A percentile compares a stretch with the other conserved stretches of the same genome.
These are phyloP conservation scores for Stegana nigrithorax DNA, from an alignment of 2,888 invertebrate genomes.

Conservation along the genomic window DNA sequence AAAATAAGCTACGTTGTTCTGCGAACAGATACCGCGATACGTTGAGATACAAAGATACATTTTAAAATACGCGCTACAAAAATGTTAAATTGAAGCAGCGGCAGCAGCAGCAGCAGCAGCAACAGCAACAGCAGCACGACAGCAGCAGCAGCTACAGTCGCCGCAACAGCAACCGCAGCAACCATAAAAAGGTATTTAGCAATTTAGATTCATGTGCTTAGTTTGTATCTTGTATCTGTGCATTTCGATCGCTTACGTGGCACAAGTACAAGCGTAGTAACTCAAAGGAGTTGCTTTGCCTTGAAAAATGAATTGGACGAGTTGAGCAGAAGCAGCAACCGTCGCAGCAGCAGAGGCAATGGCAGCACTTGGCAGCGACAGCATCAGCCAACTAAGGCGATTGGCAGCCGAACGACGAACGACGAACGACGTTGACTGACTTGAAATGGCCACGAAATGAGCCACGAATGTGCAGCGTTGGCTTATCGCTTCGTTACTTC, in stretches of 20 bases:
- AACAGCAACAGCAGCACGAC: not conserved
- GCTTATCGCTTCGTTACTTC: slow-evolving; percentile 41
- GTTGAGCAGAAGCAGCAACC: not conserved
- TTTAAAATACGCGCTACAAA: slow-evolving; percentile 39
- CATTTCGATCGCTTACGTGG: slow-evolving; percentile 49
- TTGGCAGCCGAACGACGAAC: slow-evolving; percentile 2
- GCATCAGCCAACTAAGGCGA: not conserved
- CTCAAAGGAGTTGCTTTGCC: no score
- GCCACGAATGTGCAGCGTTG: no score
- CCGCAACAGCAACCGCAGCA: slow-evolving; percentile 36
- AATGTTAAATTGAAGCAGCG: slow-evolving; percentile 56
- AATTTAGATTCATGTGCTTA: slow-evolving; percentile 60
- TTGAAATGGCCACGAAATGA: slow-evolving; percentile 15
- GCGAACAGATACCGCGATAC: slow-evolving; percentile 27
- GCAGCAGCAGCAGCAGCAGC: slow-evolving; percentile 8
- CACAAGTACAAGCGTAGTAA: slow-evolving; percentile 19
- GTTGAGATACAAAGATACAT: slow-evolving; percentile 55
- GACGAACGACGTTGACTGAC: slow-evolving; percentile 18
- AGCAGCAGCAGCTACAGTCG: slow-evolving; percentile 17
- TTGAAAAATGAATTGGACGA: slow-evolving; percentile 50
- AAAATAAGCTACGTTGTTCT: slow-evolving; percentile 36
- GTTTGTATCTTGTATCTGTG: slow-evolving; percentile 44
- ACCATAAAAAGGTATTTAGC: slow-evolving; percentile 60
- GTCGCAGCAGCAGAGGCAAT: not conserved
- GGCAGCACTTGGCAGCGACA: not conserved